Evolutionary conservation across 2,113 vertebrate genomes (phyloP).

Genomic region (Chlamydotis undulata): DNA sequence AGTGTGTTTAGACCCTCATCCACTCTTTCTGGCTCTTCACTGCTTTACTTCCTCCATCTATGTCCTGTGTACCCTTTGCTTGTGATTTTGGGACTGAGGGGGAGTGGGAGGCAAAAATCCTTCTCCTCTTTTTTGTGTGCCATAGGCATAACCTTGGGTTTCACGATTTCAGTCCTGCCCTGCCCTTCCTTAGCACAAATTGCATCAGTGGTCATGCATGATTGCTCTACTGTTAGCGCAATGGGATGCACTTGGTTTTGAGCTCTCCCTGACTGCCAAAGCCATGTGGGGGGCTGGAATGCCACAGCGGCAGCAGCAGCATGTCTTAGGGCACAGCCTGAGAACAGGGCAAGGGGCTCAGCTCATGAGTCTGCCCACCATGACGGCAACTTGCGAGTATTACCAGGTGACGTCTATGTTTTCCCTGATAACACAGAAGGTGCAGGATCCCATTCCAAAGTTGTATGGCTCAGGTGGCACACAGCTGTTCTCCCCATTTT

Average conservation of each 20-base stretch:
- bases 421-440: background rate
- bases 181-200: background rate
- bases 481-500: background rate
- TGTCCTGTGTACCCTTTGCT: background rate
- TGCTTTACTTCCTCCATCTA: background rate
- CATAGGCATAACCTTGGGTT: background rate
- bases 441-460: background rate
- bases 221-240: background rate
- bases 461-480: background rate
- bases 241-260: background rate
- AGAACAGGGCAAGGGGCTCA: background rate
- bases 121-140: background rate
- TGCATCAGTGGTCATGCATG: background rate
- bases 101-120: background rate
- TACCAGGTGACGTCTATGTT: background rate
- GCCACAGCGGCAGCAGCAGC: background rate
- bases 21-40: background rate
- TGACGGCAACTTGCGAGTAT: background rate
- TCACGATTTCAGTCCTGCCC: background rate
- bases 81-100: background rate
- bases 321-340: background rate
- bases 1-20: background rate
- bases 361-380: fast-evolving
- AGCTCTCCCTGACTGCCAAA: background rate
- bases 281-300: background rate